Conservation (phyloP, 2,113 vertebrate species). For the Leptobrachium leishanense region DNA sequence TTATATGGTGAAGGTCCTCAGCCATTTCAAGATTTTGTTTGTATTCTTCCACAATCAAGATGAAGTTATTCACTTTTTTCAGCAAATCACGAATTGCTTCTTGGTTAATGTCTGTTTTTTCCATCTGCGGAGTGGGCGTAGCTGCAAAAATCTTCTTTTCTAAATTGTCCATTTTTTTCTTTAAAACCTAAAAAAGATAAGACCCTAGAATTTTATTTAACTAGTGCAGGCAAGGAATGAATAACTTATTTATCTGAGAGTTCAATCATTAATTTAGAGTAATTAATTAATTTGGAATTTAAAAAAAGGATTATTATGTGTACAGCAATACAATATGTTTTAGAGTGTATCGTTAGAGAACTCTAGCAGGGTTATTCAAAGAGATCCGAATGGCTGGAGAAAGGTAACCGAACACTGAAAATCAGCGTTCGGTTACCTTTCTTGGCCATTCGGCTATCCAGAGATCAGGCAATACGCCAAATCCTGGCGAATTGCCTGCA, state of each 20-base stretch:
- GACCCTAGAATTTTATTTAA: not conserved
- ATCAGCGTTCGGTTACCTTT: no score
- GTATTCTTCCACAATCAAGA: constrained; percentile 75
- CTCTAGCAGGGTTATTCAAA: no score
- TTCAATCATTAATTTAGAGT: no score
- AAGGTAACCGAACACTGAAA: no score
- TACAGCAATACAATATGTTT: no score
- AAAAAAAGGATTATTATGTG: no score
- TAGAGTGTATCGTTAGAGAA: no score
- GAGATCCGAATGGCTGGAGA: no score
- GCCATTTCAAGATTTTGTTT: constrained; percentile 76
- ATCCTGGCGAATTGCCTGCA: no score
- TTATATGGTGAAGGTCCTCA: constrained; percentile 79
- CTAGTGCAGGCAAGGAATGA: not conserved
- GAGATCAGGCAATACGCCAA: no score
- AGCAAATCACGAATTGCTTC: constrained; percentile 72
- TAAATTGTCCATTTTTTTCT: constrained; percentile 73
- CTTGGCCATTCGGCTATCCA: no score
- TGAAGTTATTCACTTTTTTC: constrained; percentile 79
- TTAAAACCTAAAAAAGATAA: constrained; percentile 68
- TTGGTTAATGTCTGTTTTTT: constrained; percentile 62
- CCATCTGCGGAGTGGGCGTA: constrained; percentile 59
- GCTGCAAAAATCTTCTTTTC: constrained; percentile 64
- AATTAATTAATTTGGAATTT: no score
- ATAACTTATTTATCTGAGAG: not conserved